Percentiles rank a stretch among this genome's conserved stretches.
Evolutionary conservation across 2,888 invertebrate genomes (phyloP).

Genomic region (Trichogramma evanescens): DNA sequence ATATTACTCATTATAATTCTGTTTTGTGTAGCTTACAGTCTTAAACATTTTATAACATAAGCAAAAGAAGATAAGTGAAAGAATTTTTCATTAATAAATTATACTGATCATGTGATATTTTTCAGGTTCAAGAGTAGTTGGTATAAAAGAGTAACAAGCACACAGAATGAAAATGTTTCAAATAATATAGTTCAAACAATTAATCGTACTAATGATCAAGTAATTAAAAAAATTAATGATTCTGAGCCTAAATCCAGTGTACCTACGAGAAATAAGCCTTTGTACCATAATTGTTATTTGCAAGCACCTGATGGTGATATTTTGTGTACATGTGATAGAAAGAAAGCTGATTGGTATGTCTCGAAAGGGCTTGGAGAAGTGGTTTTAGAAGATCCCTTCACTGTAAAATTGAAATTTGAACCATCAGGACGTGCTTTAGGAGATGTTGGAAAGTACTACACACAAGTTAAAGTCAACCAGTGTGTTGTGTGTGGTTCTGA

Average conservation of each 20-base stretch:
- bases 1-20: no score
- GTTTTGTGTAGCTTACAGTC: no score
- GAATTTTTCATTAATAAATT: background rate
- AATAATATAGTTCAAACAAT: constrained; percentile 23
- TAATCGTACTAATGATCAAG: constrained; percentile 22
- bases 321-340: constrained; percentile 67
- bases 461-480: constrained; percentile 62
- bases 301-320: constrained; percentile 72
- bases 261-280: constrained; percentile 54
- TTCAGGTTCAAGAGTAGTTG: constrained; percentile 32
- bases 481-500: constrained; percentile 72
- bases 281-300: constrained; percentile 73
- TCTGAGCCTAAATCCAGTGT: constrained; percentile 24
- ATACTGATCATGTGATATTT: background rate
- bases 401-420: constrained; percentile 68
- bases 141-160: constrained; percentile 19
- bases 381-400: constrained; percentile 53
- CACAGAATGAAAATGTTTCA: background rate
- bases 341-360: constrained; percentile 69
- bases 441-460: constrained; percentile 66
- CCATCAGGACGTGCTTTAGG: constrained; percentile 67
- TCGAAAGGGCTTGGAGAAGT: constrained; percentile 47
- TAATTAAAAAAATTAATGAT: constrained; percentile 17
- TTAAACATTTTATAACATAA: no score
- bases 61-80: no score